Evolutionary conservation across 2,113 vertebrate species (phyloP), one percentile per base, ranked within the genome.

Genomic region (Excalfactoria chinensis): DNA sequence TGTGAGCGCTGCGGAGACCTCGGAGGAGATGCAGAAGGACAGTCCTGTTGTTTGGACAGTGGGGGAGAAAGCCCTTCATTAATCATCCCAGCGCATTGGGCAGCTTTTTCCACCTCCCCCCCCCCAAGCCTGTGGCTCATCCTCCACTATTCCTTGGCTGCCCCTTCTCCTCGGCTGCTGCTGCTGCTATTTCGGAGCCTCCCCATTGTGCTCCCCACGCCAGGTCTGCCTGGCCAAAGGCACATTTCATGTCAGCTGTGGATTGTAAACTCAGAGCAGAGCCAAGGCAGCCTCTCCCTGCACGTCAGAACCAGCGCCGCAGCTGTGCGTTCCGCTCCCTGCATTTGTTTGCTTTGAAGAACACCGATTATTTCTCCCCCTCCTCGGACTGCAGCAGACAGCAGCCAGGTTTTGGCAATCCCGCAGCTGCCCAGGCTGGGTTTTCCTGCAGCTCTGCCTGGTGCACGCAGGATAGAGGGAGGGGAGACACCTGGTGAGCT

Each of bases 151-250:
- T 58, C 9, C 73, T 88, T 94, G 87, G 93, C 95, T 93, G 79
- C 75, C 81, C 82, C 68, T 91, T 95, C 82, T 76, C 84, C 41
- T 48, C 60, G 2, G 2, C 80, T 3, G 22, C 60, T 3, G 21
- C 59, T 62, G 60, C 69, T 89, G 89, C 89, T 93, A 41, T 96
- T 91, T 91, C 62, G 87, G 89, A 90, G 68, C 94, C 89, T 95
- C 89, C 59, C 71, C 28, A 25, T 66, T 84, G 67, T 72, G 56
- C 49, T 88, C 63, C 44, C 35, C 55, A 13, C 75, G 90, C 92
- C 93, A 82, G 92, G 86, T 88, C 9, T 1, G 78, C 63, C 10
- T 7, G 10, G 92, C 88, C 90, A 95, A 92, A 79, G 84, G 71
- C 87, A 87, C 51, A 4, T 95, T 95, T 93, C 87, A 37, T 30